Base-by-base conservation (phyloP, 2,113 vertebrate species). In the Perca fluviatilis region DNA sequence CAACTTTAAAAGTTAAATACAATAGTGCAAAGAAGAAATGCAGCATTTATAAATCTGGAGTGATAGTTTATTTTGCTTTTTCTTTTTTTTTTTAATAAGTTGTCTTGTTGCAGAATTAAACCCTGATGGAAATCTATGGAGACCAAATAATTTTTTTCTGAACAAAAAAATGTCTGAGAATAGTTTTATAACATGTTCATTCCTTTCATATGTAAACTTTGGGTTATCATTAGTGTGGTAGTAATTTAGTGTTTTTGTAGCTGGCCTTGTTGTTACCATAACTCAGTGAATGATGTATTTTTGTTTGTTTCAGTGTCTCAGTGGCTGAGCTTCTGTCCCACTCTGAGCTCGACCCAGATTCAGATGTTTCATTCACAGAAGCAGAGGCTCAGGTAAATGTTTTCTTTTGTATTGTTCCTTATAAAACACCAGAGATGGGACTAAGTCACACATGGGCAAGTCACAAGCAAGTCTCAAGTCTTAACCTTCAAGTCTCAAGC, bases 281-380 rank as follows among this genome's bases (percentile, higher is more conserved):
- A 74, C 43, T 65, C 5, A 21, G 4, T 68, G 54, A 53, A 57
- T 84, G 11, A 40, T 49, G 1, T 65, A 8, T 47, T 62, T 77
- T 58, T 77, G 11, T 79, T 30, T 53, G 3, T 84, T 5, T 47
- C 83, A 98, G 97, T 50, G 92, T 98, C 50, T 95, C 97, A 0
- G 87, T 95, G 47, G 65, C 87, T 4, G 97, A 98, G 74, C 94
- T 98, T 33, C 94, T 95, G 85, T 92, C 95, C 36, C 97, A 97
- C 51, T 30, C 89, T 0, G 97, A 98, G 88, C 91, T 98, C 1
- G 96, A 98, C 74, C 83, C 93, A 0, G 96, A 98, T 85, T 94
- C 95, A 6, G 97, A 97, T 0, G 94, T 93, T n/a, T 66, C 62
- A 0, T 86, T 98, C 2, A 95, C 96, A 0, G 96, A 97, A 78